A percentile compares a stretch with the other conserved stretches of the same genome.
Conservation (phyloP, 1,140 invertebrate species). For the Listronotus oregonensis region DNA sequence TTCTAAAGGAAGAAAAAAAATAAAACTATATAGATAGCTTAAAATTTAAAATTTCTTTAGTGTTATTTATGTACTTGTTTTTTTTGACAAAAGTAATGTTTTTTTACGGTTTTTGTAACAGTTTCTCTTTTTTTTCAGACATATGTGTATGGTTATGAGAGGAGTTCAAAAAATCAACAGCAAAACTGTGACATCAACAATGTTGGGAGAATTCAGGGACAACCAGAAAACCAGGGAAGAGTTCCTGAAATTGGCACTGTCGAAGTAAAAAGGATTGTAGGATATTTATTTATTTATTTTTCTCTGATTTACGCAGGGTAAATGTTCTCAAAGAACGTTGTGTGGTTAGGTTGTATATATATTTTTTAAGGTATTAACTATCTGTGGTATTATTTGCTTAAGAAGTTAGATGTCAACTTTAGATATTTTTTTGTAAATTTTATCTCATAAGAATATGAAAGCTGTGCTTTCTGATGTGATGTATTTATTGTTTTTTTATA, state of each 20-base stretch:
- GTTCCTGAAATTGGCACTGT: slow-evolving; percentile 88
- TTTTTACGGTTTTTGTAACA: slow-evolving; percentile 10
- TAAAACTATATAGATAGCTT: too few relatives aligned
- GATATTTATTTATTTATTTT: slow-evolving; percentile 6
- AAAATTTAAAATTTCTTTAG: too few relatives aligned
- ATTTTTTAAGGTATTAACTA: slow-evolving; percentile 6
- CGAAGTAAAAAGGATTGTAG: slow-evolving; percentile 62
- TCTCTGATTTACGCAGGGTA: neutral
- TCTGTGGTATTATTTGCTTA: slow-evolving; percentile 13
- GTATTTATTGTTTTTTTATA: slow-evolving; percentile 12
- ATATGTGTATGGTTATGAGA: slow-evolving; percentile 99
- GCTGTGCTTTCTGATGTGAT: slow-evolving; percentile 5
- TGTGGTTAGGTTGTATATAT: neutral
- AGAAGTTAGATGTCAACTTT: neutral
- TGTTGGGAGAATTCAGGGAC: slow-evolving; percentile 97
- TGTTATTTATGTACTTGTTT: too few relatives aligned
- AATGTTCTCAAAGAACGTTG: neutral
- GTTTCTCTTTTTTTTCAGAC: slow-evolving; percentile 67
- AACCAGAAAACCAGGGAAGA: slow-evolving; percentile 98
- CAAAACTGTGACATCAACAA: slow-evolving; percentile 98
- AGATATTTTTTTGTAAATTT: slow-evolving; percentile 3
- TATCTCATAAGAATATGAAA: neutral
- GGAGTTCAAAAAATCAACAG: slow-evolving; percentile 99
- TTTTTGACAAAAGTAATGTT: too few relatives aligned
- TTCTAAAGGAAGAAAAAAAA: too few relatives aligned